Evolutionary conservation across 2,888 invertebrate species (phyloP).

Genomic region (Congeria kusceri): DNA sequence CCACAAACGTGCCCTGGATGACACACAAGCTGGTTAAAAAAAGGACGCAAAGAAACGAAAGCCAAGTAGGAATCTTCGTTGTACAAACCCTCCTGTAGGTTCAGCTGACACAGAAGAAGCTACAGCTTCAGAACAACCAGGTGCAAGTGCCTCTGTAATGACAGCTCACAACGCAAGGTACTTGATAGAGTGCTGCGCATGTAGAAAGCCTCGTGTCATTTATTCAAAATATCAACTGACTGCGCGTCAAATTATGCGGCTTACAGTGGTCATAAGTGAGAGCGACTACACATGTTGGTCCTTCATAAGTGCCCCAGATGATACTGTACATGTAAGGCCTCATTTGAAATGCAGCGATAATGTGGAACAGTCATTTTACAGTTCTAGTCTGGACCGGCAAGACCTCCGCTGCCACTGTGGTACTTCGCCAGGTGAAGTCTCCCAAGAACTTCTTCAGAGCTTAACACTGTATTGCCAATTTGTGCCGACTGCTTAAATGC

Average conservation of each 20-base stretch:
- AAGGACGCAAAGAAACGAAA: conserved; percentile 11
- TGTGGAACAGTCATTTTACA: conserved; percentile 32
- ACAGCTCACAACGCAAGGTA: conserved; percentile 2
- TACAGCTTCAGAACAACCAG: conserved; percentile 11
- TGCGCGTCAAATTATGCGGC: conserved; percentile 10
- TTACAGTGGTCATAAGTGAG: conserved; percentile 22
- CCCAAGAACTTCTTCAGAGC: conserved; percentile 17
- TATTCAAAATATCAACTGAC: conserved; percentile 27
- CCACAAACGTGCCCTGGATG: conserved; percentile 13
- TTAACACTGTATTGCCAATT: conserved; percentile 25
- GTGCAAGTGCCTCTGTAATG: neutral
- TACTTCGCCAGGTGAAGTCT: conserved; percentile 13
- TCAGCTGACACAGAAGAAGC: conserved; percentile 7
- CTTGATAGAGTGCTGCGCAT: conserved; percentile 10
- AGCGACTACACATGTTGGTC: conserved; percentile 28
- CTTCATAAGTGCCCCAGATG: conserved; percentile 20
- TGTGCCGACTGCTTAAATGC: conserved; percentile 21
- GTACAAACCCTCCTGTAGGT: conserved; percentile 2
- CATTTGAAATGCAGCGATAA: conserved; percentile 15
- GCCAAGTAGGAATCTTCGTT: conserved; percentile 1
- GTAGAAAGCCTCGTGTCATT: conserved; percentile 25
- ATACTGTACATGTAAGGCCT: conserved; percentile 32
- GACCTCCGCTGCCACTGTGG: conserved; percentile 26
- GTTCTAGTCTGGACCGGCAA: conserved; percentile 23
- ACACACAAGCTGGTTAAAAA: conserved; percentile 16